Evolutionary conservation across 2,888 invertebrate genomes (phyloP).

Genomic region (Drosophila merina): DNA sequence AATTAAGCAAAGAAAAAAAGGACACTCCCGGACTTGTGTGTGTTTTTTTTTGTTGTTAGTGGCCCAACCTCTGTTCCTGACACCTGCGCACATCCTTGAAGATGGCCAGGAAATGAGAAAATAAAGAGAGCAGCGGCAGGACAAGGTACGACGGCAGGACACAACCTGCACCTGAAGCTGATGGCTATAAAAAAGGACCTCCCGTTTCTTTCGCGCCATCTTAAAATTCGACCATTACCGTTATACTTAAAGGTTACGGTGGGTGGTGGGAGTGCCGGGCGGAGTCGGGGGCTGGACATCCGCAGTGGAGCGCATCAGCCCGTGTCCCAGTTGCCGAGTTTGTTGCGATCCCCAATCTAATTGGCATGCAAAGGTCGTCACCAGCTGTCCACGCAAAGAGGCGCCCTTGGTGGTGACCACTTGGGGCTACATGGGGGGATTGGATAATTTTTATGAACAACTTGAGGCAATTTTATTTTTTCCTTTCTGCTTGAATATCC

Average conservation of each 20-base stretch:
- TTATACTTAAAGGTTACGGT: constrained; percentile 41
- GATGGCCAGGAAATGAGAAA: constrained; percentile 71
- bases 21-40: constrained; percentile 14
- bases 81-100: constrained; percentile 67
- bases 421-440: not conserved
- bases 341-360: constrained; percentile 54
- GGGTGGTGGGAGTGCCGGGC: not conserved
- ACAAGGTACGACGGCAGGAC: constrained; percentile 7
- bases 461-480: constrained; percentile 5
- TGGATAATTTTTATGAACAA: constrained; percentile 1
- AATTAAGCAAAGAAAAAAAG: constrained; percentile 46
- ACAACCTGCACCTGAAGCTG: constrained; percentile 41
- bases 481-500: too few species aligned
- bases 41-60: constrained; percentile 54
- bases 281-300: not conserved
- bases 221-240: constrained; percentile 39
- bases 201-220: constrained; percentile 23
- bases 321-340: constrained; percentile 33
- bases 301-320: constrained; percentile 27
- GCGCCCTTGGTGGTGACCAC: constrained; percentile 30
- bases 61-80: constrained; percentile 68
- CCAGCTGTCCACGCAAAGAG: constrained; percentile 49
- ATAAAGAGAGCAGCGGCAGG: constrained; percentile 58
- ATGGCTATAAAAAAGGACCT: constrained; percentile 37
- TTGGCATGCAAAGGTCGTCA: constrained; percentile 73